Evolutionary conservation across 2,888 invertebrate genomes (phyloP).

Genomic region (Neuroscelio doddi): DNA sequence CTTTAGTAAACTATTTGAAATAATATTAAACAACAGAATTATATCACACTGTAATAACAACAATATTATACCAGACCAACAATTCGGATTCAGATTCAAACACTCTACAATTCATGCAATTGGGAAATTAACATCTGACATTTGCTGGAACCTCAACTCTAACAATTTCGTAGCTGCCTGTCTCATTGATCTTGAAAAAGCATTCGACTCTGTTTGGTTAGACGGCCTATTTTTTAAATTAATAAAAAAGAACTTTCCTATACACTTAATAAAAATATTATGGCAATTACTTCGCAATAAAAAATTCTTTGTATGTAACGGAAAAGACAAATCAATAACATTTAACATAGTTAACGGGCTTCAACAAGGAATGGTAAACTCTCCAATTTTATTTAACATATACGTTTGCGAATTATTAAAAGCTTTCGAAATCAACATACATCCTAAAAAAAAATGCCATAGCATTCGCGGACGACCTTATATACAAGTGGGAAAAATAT

Average conservation of each 20-base stretch:
- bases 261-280: constrained; percentile 19
- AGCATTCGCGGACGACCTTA: constrained; percentile 41
- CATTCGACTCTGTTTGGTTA: constrained; percentile 29
- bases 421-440: constrained; percentile 25
- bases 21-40: constrained; percentile 13
- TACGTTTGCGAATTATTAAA: constrained; percentile 32
- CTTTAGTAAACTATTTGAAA: constrained; percentile 14
- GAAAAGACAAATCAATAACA: not conserved
- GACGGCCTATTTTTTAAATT: constrained; percentile 25
- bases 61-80: constrained; percentile 5
- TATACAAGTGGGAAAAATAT: constrained; percentile 6
- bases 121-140: constrained; percentile 15
- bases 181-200: constrained; percentile 35
- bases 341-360: constrained; percentile 33
- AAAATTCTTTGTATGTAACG: constrained; percentile 17
- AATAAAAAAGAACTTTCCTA: constrained; percentile 26
- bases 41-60: not conserved
- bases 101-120: constrained; percentile 44
- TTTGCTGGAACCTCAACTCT: constrained; percentile 8
- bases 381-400: constrained; percentile 43
- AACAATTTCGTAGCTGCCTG: constrained; percentile 17
- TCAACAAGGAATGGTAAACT: constrained; percentile 42
- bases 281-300: constrained; percentile 26
- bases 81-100: constrained; percentile 37
- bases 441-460: constrained; percentile 3